Conservation (phyloP, 1,140 invertebrate species). For the Nasonia giraulti region DNA sequence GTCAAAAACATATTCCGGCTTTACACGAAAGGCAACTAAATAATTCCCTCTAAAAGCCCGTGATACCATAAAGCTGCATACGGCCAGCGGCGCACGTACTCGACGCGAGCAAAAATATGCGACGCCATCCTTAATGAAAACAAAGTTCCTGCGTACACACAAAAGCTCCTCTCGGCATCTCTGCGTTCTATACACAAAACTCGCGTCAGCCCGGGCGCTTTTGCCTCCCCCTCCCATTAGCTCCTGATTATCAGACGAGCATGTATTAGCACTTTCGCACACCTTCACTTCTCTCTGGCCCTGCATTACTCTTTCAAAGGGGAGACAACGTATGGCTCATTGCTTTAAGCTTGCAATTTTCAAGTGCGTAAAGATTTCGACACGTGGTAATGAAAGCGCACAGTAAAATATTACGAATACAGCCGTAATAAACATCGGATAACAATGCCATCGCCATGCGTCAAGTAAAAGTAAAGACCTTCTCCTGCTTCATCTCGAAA, state of each 20-base stretch:
- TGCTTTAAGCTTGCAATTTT: not conserved
- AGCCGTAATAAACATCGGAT: too few relatives aligned
- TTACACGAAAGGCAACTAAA: constrained; percentile 1
- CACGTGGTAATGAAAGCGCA: too few relatives aligned
- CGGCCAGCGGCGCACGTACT: not conserved
- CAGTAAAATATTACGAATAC: too few relatives aligned
- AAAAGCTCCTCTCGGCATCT: constrained; percentile 13
- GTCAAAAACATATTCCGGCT: not conserved
- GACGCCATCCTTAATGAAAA: constrained; percentile 39
- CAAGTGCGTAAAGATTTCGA: not conserved
- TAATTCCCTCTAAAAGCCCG: constrained; percentile 38
- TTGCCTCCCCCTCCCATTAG: constrained; percentile 21
- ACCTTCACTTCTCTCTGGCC: constrained; percentile 1
- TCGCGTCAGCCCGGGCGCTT: not conserved
- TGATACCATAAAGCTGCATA: constrained; percentile 26
- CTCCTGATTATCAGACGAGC: constrained; percentile 44
- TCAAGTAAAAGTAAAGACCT: too few relatives aligned
- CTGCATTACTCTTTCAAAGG: not conserved
- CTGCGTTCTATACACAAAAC: constrained; percentile 5
- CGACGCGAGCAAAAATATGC: constrained; percentile 13
- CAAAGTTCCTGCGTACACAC: constrained; percentile 37
- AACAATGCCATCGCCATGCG: too few relatives aligned
- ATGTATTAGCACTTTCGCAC: constrained; percentile 40
- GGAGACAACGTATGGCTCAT: not conserved
- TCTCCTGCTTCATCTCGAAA: not conserved